Percentiles rank a stretch among this genome's conserved stretches.
Conservation (phyloP, 2,113 vertebrate genomes). For the Lota lota region DNA sequence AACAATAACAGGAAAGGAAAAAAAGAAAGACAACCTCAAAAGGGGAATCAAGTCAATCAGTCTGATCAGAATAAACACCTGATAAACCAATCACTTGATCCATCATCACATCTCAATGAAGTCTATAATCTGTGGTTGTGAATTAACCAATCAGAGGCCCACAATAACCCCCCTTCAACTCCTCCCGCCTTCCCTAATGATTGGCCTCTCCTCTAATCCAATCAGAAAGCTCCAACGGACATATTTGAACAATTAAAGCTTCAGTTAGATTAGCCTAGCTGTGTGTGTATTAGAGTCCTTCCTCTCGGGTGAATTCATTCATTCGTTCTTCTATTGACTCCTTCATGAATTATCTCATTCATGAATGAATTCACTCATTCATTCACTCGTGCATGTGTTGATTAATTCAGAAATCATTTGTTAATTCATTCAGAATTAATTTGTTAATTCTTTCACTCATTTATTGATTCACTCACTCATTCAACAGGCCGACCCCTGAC, state of each 20-base stretch:
- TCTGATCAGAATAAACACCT: neutral
- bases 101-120: neutral
- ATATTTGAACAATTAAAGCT: slow-evolving; percentile 17
- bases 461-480: too few species aligned
- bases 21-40: too few species aligned
- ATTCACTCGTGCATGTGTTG: too few species aligned
- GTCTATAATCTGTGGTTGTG: neutral
- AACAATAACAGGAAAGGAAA: too few species aligned
- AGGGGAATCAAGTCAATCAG: neutral
- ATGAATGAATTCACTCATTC: neutral
- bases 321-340: neutral
- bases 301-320: too few species aligned
- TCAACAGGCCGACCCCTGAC: neutral
- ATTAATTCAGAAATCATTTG: too few species aligned
- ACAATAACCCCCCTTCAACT: too few species aligned
- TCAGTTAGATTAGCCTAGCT: slow-evolving; percentile 17
- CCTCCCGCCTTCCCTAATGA: slow-evolving; percentile 39
- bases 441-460: too few species aligned
- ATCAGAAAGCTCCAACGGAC: slow-evolving; percentile 50
- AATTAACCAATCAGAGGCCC: too few species aligned
- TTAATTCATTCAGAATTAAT: too few species aligned
- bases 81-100: neutral
- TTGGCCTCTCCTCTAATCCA: slow-evolving; percentile 54
- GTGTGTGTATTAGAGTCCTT: neutral
- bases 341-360: too few species aligned